A percentile compares a stretch with the other conserved stretches of the same genome.
Evolutionary conservation across 2,797 vertebrate species (phyloP).

Genomic region (Enteromius viviparus): DNA sequence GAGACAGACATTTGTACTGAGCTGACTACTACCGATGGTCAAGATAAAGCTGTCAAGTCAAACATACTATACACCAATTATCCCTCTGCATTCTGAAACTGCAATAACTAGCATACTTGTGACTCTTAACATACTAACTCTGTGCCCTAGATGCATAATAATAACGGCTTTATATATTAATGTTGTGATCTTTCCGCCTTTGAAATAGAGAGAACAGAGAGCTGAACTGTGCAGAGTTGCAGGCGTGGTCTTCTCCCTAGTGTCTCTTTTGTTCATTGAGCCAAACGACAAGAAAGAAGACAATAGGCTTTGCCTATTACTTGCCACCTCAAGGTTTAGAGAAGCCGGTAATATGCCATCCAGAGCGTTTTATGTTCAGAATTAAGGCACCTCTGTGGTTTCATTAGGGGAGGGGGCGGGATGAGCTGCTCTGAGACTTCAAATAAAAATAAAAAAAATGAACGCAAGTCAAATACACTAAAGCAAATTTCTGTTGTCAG

Average conservation of each 20-base stretch:
- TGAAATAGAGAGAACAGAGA: background rate
- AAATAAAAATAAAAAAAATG: constrained; percentile 25
- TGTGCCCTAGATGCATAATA: constrained; percentile 32
- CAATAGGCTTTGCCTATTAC: constrained; percentile 13
- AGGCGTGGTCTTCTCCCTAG: constrained; percentile 5
- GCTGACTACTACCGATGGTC: background rate
- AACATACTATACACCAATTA: background rate
- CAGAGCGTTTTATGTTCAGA: constrained; percentile 35
- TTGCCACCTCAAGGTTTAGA: constrained; percentile 25
- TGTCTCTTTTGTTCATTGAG: constrained; percentile 25
- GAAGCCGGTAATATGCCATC: constrained; percentile 6
- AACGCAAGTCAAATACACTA: background rate
- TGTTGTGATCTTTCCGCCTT: constrained; percentile 15
- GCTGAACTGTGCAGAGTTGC: background rate
- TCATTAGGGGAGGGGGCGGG: constrained; percentile 20
- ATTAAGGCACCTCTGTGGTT: constrained; percentile 29
- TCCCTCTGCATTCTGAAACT: background rate
- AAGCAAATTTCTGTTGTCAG: background rate
- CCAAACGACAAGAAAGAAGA: constrained; percentile 17
- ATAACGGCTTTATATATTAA: constrained; percentile 21
- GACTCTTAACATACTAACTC: constrained; percentile 25
- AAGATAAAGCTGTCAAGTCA: constrained; percentile 5
- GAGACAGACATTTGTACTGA: background rate
- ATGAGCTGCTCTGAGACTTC: constrained; percentile 8
- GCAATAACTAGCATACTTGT: background rate